Base-by-base conservation (phyloP, 1,140 invertebrate genomes). In the Thereuonema tuberculata region DNA sequence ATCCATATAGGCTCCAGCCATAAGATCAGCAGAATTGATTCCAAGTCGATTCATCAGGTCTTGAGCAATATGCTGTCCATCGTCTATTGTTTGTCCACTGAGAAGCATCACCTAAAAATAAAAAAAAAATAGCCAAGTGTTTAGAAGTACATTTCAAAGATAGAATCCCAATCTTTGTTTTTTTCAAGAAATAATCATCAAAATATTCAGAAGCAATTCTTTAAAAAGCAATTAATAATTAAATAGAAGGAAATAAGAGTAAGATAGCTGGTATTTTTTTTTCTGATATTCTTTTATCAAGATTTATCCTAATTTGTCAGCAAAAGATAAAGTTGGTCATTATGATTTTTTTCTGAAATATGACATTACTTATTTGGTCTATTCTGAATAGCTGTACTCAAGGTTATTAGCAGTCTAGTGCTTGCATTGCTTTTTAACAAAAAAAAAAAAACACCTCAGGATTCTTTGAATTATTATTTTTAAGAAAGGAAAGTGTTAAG, bases 1-100 rank as follows among this genome's bases (percentile, higher is more conserved):
- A 72, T 92, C 89, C 67, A 89, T 79, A 70, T 93, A 93, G 3
- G 88, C 85, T 62, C 81, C 81, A 1, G 78, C 73, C 61, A 92
- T 77, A 12, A 92, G 70, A 72, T 89, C 79, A n/a, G 76, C 72
- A 24, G 81, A 66, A 37, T 72, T 65, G n/a, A 93, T 79, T 12
- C 74, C 78, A n/a, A 93, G 77, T 67, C 82, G 77, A 1, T 72
- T 68, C 74, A 85, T 83, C 1, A 93, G 69, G 59, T 84, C 76
- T 17, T 81, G 67, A 1, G 85, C 87, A 59, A 90, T 84, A 14
- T 67, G 66, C 65, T 87, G 75, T n/a, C 86, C 88, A 52, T 84
- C 77, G 65, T 84, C 79, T 2, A 80, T 47, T 5, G 78, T 78
- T 68, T 91, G 82, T 54, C 83, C 78, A 14, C 84, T 79, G 3